Base-by-base conservation (phyloP, 2,113 vertebrate species). In the Eretmochelys imbricata region DNA sequence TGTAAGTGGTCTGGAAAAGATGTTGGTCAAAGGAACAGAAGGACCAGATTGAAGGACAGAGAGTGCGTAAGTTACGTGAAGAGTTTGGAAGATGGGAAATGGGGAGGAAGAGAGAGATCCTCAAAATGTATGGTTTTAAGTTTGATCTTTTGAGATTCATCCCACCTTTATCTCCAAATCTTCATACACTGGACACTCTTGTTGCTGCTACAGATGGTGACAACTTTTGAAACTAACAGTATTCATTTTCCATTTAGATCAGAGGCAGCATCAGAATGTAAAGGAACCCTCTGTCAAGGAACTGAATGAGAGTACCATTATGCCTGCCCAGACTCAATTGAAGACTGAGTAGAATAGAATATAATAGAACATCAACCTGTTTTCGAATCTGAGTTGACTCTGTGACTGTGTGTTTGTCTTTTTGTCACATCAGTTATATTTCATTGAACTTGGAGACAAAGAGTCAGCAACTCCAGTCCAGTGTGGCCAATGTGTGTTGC, bases 181-280 rank as follows among this genome's bases (percentile, higher is more conserved):
- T 83, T 22, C 5, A 53, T 76, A 38, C 90, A 4, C 84, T 27
- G 5, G 38, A 87, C 46, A 3, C 57, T 42, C 9, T 4, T 91
- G 6, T 10, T 87, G 38, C 84, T 89, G 78, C 14, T 51, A 31
- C 8, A 75, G 8, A 49, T 80, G 65, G 72, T 19, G 72, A 89
- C 7, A 65, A 85, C 2, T 91, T 82, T 82, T 88, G 27, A 91
- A 90, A 90, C 2, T 12, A 91, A n/a, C 19, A 90, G 53, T 75
- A 93, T 42, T 38, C 16, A 84, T 93, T 93, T 85, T 93, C 53
- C 38, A 46, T 87, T 93, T 57, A 84, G 10, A 27, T 95, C 49
- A 48, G 79, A 84, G 59, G 19, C 50, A 87, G 53, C 49, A 31
- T n/a, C 5, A 62, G 72, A 46, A 51, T 93, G 72, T 65, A 94